Base-by-base conservation (phyloP, 2,113 vertebrate species). In the Myotis lucifugus region DNA sequence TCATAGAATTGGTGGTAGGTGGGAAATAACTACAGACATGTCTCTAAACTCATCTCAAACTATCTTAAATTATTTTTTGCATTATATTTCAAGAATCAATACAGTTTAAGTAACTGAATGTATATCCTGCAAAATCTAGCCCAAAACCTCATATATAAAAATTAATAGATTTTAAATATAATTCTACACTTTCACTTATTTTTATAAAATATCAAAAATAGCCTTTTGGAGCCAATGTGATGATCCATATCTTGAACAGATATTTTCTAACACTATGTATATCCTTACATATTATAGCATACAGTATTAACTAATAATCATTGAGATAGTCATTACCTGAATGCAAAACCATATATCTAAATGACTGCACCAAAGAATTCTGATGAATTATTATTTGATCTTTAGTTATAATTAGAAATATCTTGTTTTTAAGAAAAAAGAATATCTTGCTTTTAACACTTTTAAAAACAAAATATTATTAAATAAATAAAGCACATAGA, bases 191-290 rank as follows among this genome's bases (percentile, higher is more conserved):
- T 94, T 13, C 40, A 82, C 7, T 69, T 93, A 90, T 74, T 86
- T 88, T 86, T 91, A 52, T 64, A 91, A 95, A 91, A 83, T 37
- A 70, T 56, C 8, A 42, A 56, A 94, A 93, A n/a, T 1, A 66
- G 18, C 17, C 7, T 29, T 25, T 78, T 67, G 90, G 29, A 90
- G 34, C 13, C 73, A 92, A 52, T 77, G 2, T 21, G 66, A 88
- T 85, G 14, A 72, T 50, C 23, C 67, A 4, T 67, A 8, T 48
- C 34, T 95, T 72, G 17, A 90, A 86, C 90, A 86, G 29, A 88
- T 19, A 61, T 83, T 87, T 93, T 61, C 50, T 64, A 74, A 79
- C 7, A 95, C 4, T 52, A 72, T 61, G 74, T 34, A 29, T 15
- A 78, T 48, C 6, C 83, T 64, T 66, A 52, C 8, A 77, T 46